These are phyloP conservation scores for Ranitomeya imitator DNA, from an alignment of 2,113 vertebrate species.

Conservation along the genomic window DNA sequence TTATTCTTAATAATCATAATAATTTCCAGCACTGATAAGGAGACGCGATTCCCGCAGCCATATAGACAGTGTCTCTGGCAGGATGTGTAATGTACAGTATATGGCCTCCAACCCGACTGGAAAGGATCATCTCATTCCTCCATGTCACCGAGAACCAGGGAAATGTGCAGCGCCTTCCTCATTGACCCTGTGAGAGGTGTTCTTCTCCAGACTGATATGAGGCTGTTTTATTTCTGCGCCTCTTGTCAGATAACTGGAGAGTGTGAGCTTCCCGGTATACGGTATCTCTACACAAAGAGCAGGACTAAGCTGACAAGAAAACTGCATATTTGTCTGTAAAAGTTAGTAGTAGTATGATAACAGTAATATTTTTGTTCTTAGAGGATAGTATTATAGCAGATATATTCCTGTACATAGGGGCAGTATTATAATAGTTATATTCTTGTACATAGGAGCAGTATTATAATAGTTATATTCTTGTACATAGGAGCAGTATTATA, in stretches of 20 bases:
- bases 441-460: no score
- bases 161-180: neutral
- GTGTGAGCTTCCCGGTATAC: neutral
- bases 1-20: conserved; percentile 56
- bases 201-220: conserved; percentile 33
- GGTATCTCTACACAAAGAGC: neutral
- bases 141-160: conserved; percentile 44
- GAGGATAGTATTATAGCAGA: no score
- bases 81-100: conserved; percentile 31
- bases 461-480: no score
- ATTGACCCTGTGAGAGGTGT: conserved; percentile 42
- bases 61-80: conserved; percentile 29
- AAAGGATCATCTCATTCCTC: conserved; percentile 38
- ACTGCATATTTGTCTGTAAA: neutral
- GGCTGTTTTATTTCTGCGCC: conserved; percentile 5
- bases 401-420: no score
- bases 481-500: no score
- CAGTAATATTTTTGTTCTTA: no score
- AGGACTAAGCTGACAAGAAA: neutral
- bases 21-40: conserved; percentile 48
- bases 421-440: no score
- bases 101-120: neutral
- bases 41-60: neutral
- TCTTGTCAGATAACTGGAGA: conserved; percentile 25
- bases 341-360: neutral